Base-by-base conservation (phyloP, 30 jellyfish, hydroid and myxozoan species). In the Pseudorhiza aurosa region DNA sequence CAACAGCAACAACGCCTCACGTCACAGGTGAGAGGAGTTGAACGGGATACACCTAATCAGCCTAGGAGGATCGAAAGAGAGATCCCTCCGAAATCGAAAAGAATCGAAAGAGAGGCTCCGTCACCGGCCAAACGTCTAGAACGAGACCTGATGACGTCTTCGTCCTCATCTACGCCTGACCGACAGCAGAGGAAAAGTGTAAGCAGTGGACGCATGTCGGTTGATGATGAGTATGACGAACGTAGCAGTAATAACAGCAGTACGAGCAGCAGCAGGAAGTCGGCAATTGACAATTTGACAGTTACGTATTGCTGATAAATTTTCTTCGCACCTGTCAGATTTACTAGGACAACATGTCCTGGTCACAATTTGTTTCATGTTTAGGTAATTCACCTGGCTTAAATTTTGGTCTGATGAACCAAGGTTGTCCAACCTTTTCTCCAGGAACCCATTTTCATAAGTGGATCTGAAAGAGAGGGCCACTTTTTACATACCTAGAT, bases 201-300 rank as follows among this genome's bases (percentile, higher is more conserved):
- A 8, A 46, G 56, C 55, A 33, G 72, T 46, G 83, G 45, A 4
- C 17, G 60, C 1, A 70, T 70, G 83, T 31, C 83, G 0, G 72
- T 70, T 27, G 83, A 70, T 29, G 83, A 70, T n/a, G 83, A 46
- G 24, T 44, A 33, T 28, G 83, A 70, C 35, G 83, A 70, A 29
- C 49, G 71, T 2, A 70, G 83, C 47, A 70, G 83, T 57, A 2
- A 50, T 25, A 30, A 30, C 0, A 70, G 83, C 53, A 70, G 83
- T 47, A 21, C 83, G 43, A 33, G 59, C 17, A 70, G 82, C 45
- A 42, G 69, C 21, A 26, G 71, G 15, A 44, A 40, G 30, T 50
- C 83, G 19, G 83, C 55, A 18, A 36, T 56, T 10, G 77, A 64
- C 19, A 64, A 33, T 26, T 33, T 64, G 15, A 39, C 77, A 29